These are phyloP conservation scores for Aleiodes leptofemur DNA, from an alignment of 2,888 invertebrate species.

Conservation along the genomic window DNA sequence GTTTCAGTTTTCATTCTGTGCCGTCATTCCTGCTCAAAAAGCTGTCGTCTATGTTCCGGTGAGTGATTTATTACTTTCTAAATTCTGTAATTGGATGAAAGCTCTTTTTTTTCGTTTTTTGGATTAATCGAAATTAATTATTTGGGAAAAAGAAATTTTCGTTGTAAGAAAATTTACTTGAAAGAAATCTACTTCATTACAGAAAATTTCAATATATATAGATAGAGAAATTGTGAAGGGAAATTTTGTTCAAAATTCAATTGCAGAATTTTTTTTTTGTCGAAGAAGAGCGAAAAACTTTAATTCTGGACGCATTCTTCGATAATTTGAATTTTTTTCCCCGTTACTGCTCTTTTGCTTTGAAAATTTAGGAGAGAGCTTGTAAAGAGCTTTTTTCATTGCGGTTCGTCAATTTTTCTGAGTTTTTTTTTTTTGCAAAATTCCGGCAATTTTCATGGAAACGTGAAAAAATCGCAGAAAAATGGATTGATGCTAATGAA, in stretches of 20 bases:
- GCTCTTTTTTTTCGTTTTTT: not conserved
- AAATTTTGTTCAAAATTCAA: not conserved
- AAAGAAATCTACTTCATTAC: no score
- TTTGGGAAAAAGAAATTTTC: no score
- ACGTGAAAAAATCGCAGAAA: no score
- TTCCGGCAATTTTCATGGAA: no score
- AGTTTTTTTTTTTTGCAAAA: no score
- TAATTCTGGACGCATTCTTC: slow-evolving; percentile 60
- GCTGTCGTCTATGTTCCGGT: slow-evolving; percentile 60
- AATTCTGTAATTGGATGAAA: not conserved
- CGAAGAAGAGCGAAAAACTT: slow-evolving; percentile 58
- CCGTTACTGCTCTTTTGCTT: not conserved
- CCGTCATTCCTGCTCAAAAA: slow-evolving; percentile 45
- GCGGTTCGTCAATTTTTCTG: no score
- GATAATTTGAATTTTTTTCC: slow-evolving; percentile 37
- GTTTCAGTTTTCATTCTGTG: slow-evolving; percentile 51
- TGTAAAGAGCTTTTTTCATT: not conserved
- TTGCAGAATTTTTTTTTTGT: slow-evolving; percentile 33
- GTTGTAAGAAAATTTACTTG: no score
- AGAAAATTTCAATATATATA: no score
- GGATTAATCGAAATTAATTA: no score
- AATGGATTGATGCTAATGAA: no score
- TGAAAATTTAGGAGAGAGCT: not conserved
- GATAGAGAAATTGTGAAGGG: no score
- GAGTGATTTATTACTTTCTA: slow-evolving; percentile 43